Conservation (phyloP, 2,113 vertebrate genomes). For the Podarcis raffonei region DNA sequence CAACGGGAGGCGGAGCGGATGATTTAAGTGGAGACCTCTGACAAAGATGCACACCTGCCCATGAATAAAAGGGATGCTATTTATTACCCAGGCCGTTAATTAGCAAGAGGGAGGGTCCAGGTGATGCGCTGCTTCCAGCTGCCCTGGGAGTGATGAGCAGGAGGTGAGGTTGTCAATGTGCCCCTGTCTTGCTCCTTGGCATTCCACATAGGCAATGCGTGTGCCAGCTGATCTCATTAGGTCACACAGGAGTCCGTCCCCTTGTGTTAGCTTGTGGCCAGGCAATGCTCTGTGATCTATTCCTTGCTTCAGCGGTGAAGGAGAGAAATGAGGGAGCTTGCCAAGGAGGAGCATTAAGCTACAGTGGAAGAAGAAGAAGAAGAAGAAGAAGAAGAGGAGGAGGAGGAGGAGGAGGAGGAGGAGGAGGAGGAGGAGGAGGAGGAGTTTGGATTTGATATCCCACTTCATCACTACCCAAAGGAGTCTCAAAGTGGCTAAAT, state of each 20-base stretch:
- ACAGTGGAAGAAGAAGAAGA: too few relatives aligned
- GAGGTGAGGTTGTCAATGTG: background rate
- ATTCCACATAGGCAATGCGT: accelerated
- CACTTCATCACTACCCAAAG: too few relatives aligned
- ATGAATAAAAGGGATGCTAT: conserved; percentile 66
- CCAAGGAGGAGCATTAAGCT: accelerated
- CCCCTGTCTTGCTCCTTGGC: background rate
- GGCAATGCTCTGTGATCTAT: conserved; percentile 9
- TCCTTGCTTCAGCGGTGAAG: accelerated
- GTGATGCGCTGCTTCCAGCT: conserved; percentile 4
- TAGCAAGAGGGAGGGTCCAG: conserved; percentile 48
- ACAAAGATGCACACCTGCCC: conserved; percentile 73
- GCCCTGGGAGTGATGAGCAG: background rate
- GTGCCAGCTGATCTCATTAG: background rate
- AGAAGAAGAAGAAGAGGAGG: too few relatives aligned
- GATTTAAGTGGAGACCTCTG: conserved; percentile 75
- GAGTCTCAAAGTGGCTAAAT: too few relatives aligned
- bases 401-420: too few relatives aligned
- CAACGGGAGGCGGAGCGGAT: conserved; percentile 69
- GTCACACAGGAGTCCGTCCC: background rate
- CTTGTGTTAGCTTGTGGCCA: background rate
- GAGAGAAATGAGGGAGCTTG: background rate
- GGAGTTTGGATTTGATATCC: too few relatives aligned
- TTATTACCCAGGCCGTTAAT: conserved; percentile 65
- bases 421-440: too few relatives aligned